Base-by-base conservation (phyloP, 2,797 vertebrate genomes). In the Salmo trutta region DNA sequence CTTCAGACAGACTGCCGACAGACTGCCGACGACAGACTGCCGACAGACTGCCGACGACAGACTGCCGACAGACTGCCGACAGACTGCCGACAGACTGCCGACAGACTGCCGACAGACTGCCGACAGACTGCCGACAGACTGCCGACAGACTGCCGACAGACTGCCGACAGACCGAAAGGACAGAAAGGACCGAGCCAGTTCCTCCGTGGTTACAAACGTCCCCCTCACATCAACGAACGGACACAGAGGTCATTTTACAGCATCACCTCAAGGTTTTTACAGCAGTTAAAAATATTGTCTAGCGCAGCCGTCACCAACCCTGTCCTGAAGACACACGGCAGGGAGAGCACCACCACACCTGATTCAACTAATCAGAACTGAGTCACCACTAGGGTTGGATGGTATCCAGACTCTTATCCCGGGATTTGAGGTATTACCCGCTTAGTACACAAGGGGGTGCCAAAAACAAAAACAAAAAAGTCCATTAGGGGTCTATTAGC, bases 151-250 rank as follows among this genome's bases (percentile, higher is more conserved):
- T 1, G 29, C 29, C 1, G 36, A 36, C 5, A 36, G 36, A 36
- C 36, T 1, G 33, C 33, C 6, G 33, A 33, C 33, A 36, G 5
- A 5, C 33, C 8, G 1, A 7, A 5, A 33, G 1, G 36, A 41
- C 36, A 68, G 78, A 86, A n/a, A 62, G 59, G 59, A 62, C 59
- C 3, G 12, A n/a, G 51, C 81, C 81, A 78, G 70, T 78, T 79
- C 83, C 47, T 51, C 14, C 79, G 65, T 77, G 81, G 64, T 68
- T 84, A 90, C 80, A 89, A 87, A 90, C 88, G 65, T 90, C 87
- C 88, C 89, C 81, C 87, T 90, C 87, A 91, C 88, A 83, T 82
- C 86, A 91, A 90, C 84, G 85, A 88, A 92, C 89, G 54, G 90
- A 92, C 92, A 93, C 91, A 86, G 21, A 66, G 76, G 59, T 59